phyloP scores from a whole-genome alignment of 2,888 invertebrate genomes.

The Rhagium mordax region DNA sequence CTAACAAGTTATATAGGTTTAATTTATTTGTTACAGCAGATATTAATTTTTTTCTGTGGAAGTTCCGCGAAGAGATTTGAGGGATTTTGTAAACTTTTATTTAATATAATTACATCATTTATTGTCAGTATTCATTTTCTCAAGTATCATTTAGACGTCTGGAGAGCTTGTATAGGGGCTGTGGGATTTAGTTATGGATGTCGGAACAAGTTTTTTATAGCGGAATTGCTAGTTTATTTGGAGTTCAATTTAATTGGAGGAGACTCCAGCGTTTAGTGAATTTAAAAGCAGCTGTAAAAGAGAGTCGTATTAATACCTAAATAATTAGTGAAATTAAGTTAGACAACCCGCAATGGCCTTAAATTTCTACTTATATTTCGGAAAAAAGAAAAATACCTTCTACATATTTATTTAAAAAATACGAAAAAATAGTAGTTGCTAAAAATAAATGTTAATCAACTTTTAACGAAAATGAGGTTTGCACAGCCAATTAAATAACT shows the following conservation, averaged over 20 bases:
- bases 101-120: neutral
- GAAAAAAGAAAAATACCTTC: no score
- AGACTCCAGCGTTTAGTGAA: neutral
- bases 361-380: no score
- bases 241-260: neutral
- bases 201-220: neutral
- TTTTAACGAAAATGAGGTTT: no score
- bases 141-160: neutral
- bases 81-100: neutral
- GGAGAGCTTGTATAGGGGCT: neutral
- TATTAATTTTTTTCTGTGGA: conserved; percentile 1
- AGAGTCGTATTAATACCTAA: no score
- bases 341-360: no score
- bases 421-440: no score
- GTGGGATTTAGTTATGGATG: neutral
- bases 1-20: conserved; percentile 2
- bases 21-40: neutral
- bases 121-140: neutral
- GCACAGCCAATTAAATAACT: no score
- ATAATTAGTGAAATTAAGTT: no score
- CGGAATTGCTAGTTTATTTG: neutral
- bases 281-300: neutral
- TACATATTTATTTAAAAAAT: no score
- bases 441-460: no score
- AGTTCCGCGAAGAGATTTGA: neutral